phyloP scores from a whole-genome alignment of 2,113 vertebrate species.

The zebrafish (Danio rerio) region DNA sequence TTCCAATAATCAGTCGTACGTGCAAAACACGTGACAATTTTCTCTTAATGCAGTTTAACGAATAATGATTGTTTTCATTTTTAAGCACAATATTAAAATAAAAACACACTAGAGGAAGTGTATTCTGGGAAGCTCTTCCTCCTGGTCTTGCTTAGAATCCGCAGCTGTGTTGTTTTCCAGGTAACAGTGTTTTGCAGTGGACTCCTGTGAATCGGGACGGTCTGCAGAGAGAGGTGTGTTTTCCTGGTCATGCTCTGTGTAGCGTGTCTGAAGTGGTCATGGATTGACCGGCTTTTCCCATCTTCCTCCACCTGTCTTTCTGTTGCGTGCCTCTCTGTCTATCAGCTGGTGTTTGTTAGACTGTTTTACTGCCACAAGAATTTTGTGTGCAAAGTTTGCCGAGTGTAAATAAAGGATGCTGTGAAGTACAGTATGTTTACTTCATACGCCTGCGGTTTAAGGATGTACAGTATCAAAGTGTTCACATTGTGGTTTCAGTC shows the following conservation, averaged over 20 bases:
- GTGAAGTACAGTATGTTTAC: conserved; percentile 11
- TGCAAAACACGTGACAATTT: no score
- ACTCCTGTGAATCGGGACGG: conserved; percentile 5
- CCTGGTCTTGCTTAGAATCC: conserved; percentile 23
- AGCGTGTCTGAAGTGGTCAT: conserved; percentile 37
- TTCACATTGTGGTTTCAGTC: neutral
- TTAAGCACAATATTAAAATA: no score
- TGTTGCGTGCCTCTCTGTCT: neutral
- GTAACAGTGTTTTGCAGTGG: conserved; percentile 34
- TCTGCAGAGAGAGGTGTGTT: conserved; percentile 6
- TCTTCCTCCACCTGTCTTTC: conserved; percentile 14
- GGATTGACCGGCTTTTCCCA: conserved; percentile 29
- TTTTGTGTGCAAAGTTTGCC: conserved; percentile 1
- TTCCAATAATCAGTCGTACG: no score
- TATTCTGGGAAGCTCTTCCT: neutral
- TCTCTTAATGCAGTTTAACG: no score
- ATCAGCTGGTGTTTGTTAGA: neutral
- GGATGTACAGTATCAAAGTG: neutral
- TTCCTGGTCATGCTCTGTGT: conserved; percentile 45
- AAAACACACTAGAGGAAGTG: no score
- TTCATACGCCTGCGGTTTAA: neutral
- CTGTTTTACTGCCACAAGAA: neutral
- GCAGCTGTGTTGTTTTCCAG: conserved; percentile 47
- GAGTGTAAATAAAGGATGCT: conserved; percentile 28
- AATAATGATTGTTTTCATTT: no score